A percentile compares a stretch with the other conserved stretches of the same genome.
Evolutionary conservation across 1,140 invertebrate species (phyloP).

Genomic region (Macrosteles quadrilineatus): DNA sequence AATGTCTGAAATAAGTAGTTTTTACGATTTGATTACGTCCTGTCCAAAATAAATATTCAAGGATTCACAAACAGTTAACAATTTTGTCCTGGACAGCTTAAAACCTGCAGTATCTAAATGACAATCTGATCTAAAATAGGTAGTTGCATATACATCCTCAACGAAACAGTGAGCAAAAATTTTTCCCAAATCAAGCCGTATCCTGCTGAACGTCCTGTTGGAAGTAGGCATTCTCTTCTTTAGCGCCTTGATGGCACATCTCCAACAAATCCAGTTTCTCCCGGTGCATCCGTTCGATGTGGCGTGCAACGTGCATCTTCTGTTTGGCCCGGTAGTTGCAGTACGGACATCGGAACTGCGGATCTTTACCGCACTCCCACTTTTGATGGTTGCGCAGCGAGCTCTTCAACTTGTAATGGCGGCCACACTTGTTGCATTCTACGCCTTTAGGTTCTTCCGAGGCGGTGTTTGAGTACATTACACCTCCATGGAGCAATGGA

Average conservation of each 20-base stretch:
- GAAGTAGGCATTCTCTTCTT: slow-evolving; percentile 12
- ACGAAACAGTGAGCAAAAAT: too few relatives aligned
- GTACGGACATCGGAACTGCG: slow-evolving; percentile 78
- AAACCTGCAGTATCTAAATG: too few relatives aligned
- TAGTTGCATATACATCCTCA: too few relatives aligned
- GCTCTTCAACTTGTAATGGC: slow-evolving; percentile 81
- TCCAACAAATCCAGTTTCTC: slow-evolving; percentile 51
- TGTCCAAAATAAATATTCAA: too few relatives aligned
- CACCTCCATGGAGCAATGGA: slow-evolving; percentile 29
- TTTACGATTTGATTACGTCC: too few relatives aligned
- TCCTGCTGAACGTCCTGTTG: background rate
- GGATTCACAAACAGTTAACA: too few relatives aligned
- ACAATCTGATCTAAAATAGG: too few relatives aligned
- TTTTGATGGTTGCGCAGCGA: slow-evolving; percentile 83
- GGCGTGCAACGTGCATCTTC: slow-evolving; percentile 82
- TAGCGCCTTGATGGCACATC: background rate
- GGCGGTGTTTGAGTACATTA: background rate
- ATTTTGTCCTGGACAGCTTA: too few relatives aligned
- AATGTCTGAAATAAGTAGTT: too few relatives aligned
- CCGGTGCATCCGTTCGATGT: slow-evolving; percentile 77
- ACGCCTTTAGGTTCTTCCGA: slow-evolving; percentile 46
- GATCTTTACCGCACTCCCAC: slow-evolving; percentile 85
- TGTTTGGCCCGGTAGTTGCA: slow-evolving; percentile 81
- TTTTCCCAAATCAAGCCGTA: too few relatives aligned
- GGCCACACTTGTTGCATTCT: slow-evolving; percentile 75